Evolutionary conservation across 2,797 vertebrate genomes (phyloP), one percentile per base, ranked within the genome.

Genomic region (Muraenolepis orangiensis): DNA sequence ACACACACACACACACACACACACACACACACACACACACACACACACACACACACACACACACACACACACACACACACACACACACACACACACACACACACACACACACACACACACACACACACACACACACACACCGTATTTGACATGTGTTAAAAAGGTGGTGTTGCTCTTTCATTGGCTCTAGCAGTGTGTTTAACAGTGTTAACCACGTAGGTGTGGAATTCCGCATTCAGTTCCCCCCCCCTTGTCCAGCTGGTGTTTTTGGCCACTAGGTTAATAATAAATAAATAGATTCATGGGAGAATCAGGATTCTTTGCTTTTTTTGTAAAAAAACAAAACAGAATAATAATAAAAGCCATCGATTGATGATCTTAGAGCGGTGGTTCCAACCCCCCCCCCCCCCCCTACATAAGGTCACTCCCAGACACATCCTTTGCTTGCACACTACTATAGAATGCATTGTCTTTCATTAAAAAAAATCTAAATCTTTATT

Each of bases 21-120:
- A 81, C 69, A 74, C 32, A 75, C 68, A 70, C 69, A 74, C 61
- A 74, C 72, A 74, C 66, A 70, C 77, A 76, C 36, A 69, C 71
- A 79, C 57, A 29, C 57, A 64, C 61, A 61, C 29, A 42, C 29
- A 61, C 69, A 70, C 68, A 71, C 46, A n/a, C 46, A 51, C 46
- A 7, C 46, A 51, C 46, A 51, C 46, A 51, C 46, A 51, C 46
- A 51, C 46, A 51, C 46, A 51, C 46, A 51, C 46, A 51, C 46
- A 51, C 46, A 51, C 46, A 51, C 46, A 51, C 46, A 51, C 46
- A 51, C 46, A 51, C 46, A 51, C 46, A 51, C 46, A 51, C 46
- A 51, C 46, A 51, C 46, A 51, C 46, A 51, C 46, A 51, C 40
- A 46, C 40, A 46, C 40, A 46, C 40, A 46, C 40, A 46, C 40